Base-by-base conservation (phyloP, 2,113 vertebrate genomes). In the Erythrocercus mccallii region DNA sequence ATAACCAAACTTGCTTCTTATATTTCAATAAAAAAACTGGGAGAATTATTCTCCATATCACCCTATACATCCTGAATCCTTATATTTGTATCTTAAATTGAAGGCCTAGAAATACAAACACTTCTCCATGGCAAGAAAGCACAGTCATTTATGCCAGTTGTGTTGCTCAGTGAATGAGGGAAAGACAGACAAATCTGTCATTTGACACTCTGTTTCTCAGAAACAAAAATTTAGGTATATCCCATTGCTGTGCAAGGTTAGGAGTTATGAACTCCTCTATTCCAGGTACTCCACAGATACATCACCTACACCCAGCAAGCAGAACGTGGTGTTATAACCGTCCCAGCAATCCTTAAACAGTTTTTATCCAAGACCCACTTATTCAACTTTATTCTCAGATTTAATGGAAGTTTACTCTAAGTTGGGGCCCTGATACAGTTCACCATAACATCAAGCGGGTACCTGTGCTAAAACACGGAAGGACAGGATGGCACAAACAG, bases 81-180 rank as follows among this genome's bases (percentile, higher is more conserved):
- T 47, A 6, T 24, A 40, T 7, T 23, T 50, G 6, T 22, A 71
- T 31, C 21, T 87, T 27, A 76, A 56, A 60, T 2, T 27, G 21
- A 88, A 92, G 22, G 44, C 31, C 24, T 35, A 56, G 27, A 13
- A 72, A 64, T 38, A 60, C 14, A 54, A 11, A 17, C 33, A 11
- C 7, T 30, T 45, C 25, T 61, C 35, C 51, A 35, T 0, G 3
- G 48, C 44, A 69, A 47, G 38, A 83, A 6, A 72, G 27, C 56
- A 48, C 0, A 0, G 33, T 35, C 38, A 23, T 22, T 35, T 5
- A 4, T 17, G 35, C 33, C n/a, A 31, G 12, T 8, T 7, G 2
- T 7, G 1, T 11, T 31, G 15, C 19, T 16, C 11, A 16, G 18
- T 8, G 20, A 45, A 54, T 3, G 6, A 82, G 21, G 22, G 14